Conservation (phyloP, 1,140 invertebrate genomes). For the Nasonia vitripennis region DNA sequence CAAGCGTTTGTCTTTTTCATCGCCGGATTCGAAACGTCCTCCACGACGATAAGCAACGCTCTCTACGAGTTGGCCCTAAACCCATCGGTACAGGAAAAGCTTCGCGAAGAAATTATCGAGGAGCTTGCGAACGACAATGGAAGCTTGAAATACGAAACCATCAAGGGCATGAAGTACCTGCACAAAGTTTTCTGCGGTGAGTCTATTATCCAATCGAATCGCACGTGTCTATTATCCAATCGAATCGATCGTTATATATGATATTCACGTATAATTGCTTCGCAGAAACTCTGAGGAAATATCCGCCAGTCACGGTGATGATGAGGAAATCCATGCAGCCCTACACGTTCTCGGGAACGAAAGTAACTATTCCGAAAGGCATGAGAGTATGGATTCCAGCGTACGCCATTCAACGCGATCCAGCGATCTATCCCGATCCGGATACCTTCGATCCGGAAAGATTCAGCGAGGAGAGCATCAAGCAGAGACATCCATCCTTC, state of each 20-base stretch:
- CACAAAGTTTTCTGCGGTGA: conserved; percentile 61
- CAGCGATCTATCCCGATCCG: conserved; percentile 77
- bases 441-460: conserved; percentile 79
- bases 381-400: conserved; percentile 76
- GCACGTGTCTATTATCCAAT: background rate
- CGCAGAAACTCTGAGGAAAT: conserved; percentile 72
- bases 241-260: no score
- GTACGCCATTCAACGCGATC: conserved; percentile 75
- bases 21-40: conserved; percentile 79
- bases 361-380: conserved; percentile 69
- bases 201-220: background rate
- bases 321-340: conserved; percentile 58
- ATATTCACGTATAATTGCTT: background rate
- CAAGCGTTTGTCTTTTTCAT: conserved; percentile 72
- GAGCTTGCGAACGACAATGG: conserved; percentile 55
- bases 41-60: conserved; percentile 72
- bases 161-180: conserved; percentile 63
- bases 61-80: conserved; percentile 74
- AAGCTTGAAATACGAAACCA: conserved; percentile 56
- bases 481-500: conserved; percentile 74
- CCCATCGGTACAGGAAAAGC: conserved; percentile 73
- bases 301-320: conserved; percentile 68
- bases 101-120: conserved; percentile 73
- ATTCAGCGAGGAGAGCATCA: conserved; percentile 74
- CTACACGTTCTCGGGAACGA: conserved; percentile 65